Base-by-base conservation (phyloP, 2,888 invertebrate genomes). In the Bembecia ichneumoniformis region DNA sequence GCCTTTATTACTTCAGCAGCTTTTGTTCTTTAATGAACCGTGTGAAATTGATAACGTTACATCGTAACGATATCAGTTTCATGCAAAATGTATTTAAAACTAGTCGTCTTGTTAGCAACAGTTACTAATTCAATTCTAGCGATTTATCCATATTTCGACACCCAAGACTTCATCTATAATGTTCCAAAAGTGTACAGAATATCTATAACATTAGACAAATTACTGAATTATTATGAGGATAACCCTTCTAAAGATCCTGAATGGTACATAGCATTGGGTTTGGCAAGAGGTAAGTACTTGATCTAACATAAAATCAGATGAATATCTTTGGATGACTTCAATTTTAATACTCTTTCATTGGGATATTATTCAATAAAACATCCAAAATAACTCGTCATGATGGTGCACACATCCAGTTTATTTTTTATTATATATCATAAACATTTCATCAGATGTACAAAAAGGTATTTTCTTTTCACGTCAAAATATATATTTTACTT, bases 181-280 rank as follows among this genome's bases (percentile, higher is more conserved):
- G 71, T 87, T n/a, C 86, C 87, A 0, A 86, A 87, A 63, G 87
- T 84, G 14, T 87, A 73, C 50, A 71, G 87, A 56, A 74, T 87
- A 55, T 82, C 83, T 3, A 72, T 86, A 1, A 80, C 82, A 0
- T 60, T 87, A 46, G 86, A 86, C 46, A 84, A 78, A 55, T 55
- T 87, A 49, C 58, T 87, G 52, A 78, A 77, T 15, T 72, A 83
- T 58, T 87, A 83, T 57, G 86, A 86, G 55, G 78, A 68, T 56
- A 86, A 82, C 51, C 78, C 79, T n/a, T 84, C 87, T 0, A 87
- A 84, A 55, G 87, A 87, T 63, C 84, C 87, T 0, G 87, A 87
- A 55, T 86, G 81, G 82, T 76, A 74, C 49, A 82, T 87, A 34
- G 75, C 82, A 4, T 55, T 87, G 34, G 79, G 79, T 47, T 59